These are phyloP conservation scores for Etheostoma spectabile DNA, from an alignment of 2,113 vertebrate species.

Conservation along the genomic window DNA sequence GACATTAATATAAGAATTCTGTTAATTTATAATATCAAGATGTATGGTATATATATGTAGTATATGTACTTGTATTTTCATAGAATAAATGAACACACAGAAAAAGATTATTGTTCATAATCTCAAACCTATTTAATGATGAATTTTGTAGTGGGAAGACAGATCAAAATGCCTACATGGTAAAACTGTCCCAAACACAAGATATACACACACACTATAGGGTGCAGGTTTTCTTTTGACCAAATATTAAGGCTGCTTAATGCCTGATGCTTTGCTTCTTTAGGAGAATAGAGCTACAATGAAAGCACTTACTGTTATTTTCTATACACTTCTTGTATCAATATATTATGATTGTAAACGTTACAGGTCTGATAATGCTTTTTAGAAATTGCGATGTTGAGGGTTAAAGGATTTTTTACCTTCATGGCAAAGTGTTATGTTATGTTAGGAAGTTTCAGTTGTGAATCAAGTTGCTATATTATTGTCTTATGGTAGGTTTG, in stretches of 20 bases:
- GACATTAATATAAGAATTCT: neutral
- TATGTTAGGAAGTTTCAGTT: constrained; percentile 17
- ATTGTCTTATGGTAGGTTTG: constrained; percentile 11
- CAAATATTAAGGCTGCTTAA: constrained; percentile 38
- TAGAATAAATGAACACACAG: constrained; percentile 7
- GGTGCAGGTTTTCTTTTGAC: constrained; percentile 19
- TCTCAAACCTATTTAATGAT: neutral
- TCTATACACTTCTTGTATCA: constrained; percentile 13
- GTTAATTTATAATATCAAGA: constrained; percentile 2
- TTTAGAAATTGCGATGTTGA: constrained; percentile 25
- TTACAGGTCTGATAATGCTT: constrained; percentile 34
- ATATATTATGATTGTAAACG: constrained; percentile 17
- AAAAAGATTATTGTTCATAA: constrained; percentile 6
- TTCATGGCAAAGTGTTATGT: neutral
- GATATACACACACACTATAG: neutral
- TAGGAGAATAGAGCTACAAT: neutral
- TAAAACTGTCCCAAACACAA: constrained; percentile 1
- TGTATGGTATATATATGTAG: neutral
- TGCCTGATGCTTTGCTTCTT: constrained; percentile 16
- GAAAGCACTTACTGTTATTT: constrained; percentile 12
- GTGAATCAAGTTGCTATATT: neutral
- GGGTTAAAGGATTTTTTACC: constrained; percentile 21
- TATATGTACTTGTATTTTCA: constrained; percentile 39
- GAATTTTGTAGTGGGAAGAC: neutral
- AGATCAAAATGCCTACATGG: neutral